A percentile compares a stretch with the other conserved stretches of the same genome.
These are phyloP conservation scores for Mythimna vitellina DNA, from an alignment of 2,888 invertebrate species.

Conservation along the genomic window DNA sequence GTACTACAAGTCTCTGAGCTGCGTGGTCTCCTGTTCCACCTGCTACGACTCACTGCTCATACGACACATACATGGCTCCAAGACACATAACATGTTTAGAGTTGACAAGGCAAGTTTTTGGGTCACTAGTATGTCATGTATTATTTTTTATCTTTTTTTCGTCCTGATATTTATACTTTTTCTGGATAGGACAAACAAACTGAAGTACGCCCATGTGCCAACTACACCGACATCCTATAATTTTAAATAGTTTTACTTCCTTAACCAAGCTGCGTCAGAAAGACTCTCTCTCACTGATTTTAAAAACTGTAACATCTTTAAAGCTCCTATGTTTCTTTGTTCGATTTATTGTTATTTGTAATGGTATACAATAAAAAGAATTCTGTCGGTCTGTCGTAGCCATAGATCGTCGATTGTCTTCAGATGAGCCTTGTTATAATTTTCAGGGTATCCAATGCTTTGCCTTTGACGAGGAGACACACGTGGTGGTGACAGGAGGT, in stretches of 20 bases:
- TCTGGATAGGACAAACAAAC: neutral
- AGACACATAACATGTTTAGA: conserved; percentile 90
- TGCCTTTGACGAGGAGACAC: conserved; percentile 90
- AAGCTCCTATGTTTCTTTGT: too few species aligned
- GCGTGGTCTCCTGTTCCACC: conserved; percentile 93
- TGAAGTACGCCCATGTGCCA: too few species aligned
- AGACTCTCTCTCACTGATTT: too few species aligned
- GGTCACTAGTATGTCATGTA: neutral
- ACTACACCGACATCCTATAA: too few species aligned
- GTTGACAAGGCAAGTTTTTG: conserved; percentile 83
- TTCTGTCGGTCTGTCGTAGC: neutral
- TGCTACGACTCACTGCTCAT: conserved; percentile 91
- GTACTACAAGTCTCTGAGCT: conserved; percentile 92
- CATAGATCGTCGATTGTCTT: neutral
- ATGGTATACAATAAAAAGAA: neutral
- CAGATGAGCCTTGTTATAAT: neutral
- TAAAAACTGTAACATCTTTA: too few species aligned
- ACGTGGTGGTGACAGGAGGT: conserved; percentile 93
- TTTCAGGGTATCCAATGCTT: conserved; percentile 92
- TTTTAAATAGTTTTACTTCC: too few species aligned
- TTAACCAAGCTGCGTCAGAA: too few species aligned
- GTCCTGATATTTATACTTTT: neutral
- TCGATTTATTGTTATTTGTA: too few species aligned
- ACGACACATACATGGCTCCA: conserved; percentile 90
- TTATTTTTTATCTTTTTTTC: neutral